Percentiles rank a stretch among this genome's conserved stretches.
These are phyloP conservation scores for Gryllus longicercus DNA, from an alignment of 2,888 invertebrate species.

Conservation along the genomic window DNA sequence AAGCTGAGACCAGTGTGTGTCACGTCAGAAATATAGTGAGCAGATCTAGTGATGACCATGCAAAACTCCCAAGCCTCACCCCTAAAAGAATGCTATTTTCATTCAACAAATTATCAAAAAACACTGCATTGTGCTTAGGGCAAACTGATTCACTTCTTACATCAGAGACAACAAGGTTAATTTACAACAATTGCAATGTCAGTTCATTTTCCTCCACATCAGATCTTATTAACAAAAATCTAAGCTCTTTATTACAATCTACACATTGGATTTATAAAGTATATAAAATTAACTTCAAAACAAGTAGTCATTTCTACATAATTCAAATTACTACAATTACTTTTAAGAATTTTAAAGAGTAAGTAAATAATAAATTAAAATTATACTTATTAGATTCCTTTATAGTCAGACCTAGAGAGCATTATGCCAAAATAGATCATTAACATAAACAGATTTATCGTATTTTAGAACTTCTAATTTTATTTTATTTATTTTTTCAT, in stretches of 20 bases:
- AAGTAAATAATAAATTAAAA: not conserved
- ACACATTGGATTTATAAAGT: not conserved
- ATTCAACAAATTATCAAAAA: too few species aligned
- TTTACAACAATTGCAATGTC: not conserved
- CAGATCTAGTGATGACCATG: too few species aligned
- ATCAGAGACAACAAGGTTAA: constrained; percentile 2
- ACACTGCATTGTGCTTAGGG: not conserved
- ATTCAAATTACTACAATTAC: not conserved
- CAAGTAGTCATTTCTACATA: not conserved
- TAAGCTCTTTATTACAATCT: not conserved
- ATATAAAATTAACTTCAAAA: not conserved
- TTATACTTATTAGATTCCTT: not conserved
- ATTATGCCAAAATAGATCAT: not conserved
- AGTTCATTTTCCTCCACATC: not conserved
- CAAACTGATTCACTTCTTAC: not conserved
- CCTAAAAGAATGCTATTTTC: too few species aligned
- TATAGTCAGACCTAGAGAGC: not conserved
- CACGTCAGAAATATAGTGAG: too few species aligned
- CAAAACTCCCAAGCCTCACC: too few species aligned
- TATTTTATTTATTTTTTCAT: not conserved
- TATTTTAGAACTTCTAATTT: not conserved
- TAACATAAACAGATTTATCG: not conserved
- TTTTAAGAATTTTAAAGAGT: not conserved
- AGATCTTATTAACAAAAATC: constrained; percentile 9
- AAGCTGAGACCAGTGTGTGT: too few species aligned